Percentiles rank a stretch among this genome's conserved stretches.
Conservation (phyloP, 2,797 vertebrate genomes). For the Perodicticus potto region DNA sequence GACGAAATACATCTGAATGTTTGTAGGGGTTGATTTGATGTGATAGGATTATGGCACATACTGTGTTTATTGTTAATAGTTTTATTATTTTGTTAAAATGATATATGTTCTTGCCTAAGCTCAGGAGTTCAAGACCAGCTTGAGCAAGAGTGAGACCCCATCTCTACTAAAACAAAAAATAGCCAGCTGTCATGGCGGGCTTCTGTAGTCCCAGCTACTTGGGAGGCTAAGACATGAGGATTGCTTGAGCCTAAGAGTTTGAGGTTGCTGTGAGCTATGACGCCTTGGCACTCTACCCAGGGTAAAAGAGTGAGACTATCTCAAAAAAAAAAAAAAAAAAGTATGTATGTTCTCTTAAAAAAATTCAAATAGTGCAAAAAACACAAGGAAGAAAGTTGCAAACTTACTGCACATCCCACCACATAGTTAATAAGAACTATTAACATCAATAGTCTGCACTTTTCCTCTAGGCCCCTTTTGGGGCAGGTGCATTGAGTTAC, state of each 20-base stretch:
- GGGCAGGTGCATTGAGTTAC: background rate
- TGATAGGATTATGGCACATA: background rate
- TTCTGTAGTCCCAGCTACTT: too few relatives aligned
- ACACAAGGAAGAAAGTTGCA: background rate
- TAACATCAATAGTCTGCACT: background rate
- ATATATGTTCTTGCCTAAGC: background rate
- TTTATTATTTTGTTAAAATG: background rate
- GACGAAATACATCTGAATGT: background rate
- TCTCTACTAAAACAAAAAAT: too few relatives aligned
- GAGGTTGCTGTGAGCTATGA: too few relatives aligned
- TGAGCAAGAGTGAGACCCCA: too few relatives aligned
- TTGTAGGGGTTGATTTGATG: background rate
- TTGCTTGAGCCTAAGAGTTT: too few relatives aligned
- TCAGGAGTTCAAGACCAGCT: background rate
- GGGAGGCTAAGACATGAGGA: too few relatives aligned
- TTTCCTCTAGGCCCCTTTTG: background rate
- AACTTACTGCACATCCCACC: background rate
- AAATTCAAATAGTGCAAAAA: constrained; percentile 17
- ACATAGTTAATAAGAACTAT: background rate
- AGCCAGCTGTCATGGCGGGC: too few relatives aligned
- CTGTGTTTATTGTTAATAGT: background rate
- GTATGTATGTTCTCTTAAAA: background rate
- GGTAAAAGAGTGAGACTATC: too few relatives aligned
- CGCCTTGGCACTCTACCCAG: too few relatives aligned
- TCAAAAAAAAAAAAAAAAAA: background rate